Conservation (phyloP, 2,797 vertebrate genomes). For the Ctenosaura bakeri region DNA sequence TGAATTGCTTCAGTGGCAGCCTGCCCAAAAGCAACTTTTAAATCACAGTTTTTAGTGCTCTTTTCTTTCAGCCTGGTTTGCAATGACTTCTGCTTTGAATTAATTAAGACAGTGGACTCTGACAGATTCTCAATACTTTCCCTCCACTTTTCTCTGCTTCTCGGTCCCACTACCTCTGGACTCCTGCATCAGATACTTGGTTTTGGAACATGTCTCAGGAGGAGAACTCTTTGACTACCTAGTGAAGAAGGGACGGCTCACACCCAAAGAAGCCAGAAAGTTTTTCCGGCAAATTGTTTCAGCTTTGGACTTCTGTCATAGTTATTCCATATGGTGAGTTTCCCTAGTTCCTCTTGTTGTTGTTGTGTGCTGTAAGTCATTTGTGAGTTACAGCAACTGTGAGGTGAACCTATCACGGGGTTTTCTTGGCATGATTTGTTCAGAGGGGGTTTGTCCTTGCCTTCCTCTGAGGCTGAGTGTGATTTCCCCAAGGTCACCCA, state of each 20-base stretch:
- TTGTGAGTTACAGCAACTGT: no score
- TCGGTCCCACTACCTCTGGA: not conserved
- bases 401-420: no score
- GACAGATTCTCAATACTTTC: not conserved
- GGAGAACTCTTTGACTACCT: slow-evolving; percentile 94
- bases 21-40: not conserved
- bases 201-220: slow-evolving; percentile 94
- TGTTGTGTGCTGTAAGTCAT: not conserved
- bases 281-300: slow-evolving; percentile 97
- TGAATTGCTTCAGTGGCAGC: not conserved
- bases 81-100: not conserved
- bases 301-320: slow-evolving; percentile 94
- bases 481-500: no score
- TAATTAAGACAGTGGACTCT: not conserved
- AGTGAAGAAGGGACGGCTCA: slow-evolving; percentile 93
- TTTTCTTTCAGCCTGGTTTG: not conserved
- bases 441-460: no score
- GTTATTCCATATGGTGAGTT: slow-evolving; percentile 93
- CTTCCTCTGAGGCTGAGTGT: no score
- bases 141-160: slow-evolving; percentile 53
- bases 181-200: slow-evolving; percentile 85
- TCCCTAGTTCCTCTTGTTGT: not conserved
- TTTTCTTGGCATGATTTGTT: no score
- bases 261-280: slow-evolving; percentile 93
- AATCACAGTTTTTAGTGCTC: not conserved